Percentiles rank a stretch among this genome's conserved stretches.
These are phyloP conservation scores for Perizoma affinitatum DNA, from an alignment of 2,888 invertebrate species.

Conservation along the genomic window DNA sequence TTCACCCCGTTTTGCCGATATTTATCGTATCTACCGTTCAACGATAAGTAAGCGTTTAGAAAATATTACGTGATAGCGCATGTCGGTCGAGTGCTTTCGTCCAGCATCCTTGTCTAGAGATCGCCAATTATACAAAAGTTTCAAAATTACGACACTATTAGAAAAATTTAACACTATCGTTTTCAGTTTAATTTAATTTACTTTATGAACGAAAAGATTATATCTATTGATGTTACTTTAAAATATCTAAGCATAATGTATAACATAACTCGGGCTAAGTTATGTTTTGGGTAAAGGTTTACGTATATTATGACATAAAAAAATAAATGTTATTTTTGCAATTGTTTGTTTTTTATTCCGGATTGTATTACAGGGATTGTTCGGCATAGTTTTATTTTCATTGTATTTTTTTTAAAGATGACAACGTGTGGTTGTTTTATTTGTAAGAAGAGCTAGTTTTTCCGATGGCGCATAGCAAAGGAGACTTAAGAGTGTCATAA, in stretches of 20 bases:
- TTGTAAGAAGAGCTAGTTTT: no score
- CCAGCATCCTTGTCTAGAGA: no score
- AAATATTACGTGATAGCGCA: no score
- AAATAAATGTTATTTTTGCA: constrained; percentile 59
- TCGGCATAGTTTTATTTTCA: constrained; percentile 15
- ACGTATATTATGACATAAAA: constrained; percentile 30
- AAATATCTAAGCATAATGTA: constrained; percentile 4
- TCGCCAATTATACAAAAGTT: no score
- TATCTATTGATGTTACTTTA: constrained; percentile 1
- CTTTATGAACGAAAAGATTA: not conserved
- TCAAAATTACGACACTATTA: no score
- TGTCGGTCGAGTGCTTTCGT: no score
- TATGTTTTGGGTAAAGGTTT: constrained; percentile 30
- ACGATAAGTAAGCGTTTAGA: no score
- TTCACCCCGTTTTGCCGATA: no score
- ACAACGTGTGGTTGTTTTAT: no score
- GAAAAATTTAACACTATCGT: not conserved
- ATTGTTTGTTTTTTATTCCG: constrained; percentile 49
- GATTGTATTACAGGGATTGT: constrained; percentile 46
- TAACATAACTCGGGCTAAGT: constrained; percentile 4
- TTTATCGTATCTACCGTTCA: no score
- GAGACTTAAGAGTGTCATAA: no score
- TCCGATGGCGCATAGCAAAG: no score
- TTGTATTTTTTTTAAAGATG: not conserved
- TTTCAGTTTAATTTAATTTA: not conserved